Evolutionary conservation across 1,140 invertebrate genomes (phyloP).

Genomic region (Xylocopa sonorina): DNA sequence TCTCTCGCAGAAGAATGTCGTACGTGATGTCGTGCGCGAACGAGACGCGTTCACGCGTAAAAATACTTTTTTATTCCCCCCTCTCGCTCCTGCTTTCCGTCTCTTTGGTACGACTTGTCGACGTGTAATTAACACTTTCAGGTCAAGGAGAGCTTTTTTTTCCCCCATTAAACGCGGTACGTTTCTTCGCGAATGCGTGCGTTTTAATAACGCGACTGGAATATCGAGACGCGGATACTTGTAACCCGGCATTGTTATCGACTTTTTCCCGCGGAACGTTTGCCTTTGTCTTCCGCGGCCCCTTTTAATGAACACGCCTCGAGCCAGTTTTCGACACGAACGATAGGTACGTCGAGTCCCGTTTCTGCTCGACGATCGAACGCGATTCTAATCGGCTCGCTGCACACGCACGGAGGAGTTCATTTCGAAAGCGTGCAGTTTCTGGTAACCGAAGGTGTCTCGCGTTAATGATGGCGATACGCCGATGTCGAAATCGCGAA

Average conservation of each 20-base stretch:
- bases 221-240: constrained; percentile 12
- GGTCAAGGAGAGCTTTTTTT: constrained; percentile 20
- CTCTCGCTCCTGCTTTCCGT: background rate
- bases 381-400: background rate
- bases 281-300: background rate
- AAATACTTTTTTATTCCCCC: background rate
- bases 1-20: too few species aligned
- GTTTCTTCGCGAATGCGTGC: background rate
- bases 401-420: constrained; percentile 14
- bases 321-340: background rate
- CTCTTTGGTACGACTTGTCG: background rate
- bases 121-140: constrained; percentile 28
- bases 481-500: constrained; percentile 61
- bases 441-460: constrained; percentile 30
- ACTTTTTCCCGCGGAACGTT: too few species aligned
- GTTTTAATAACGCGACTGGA: constrained; percentile 8
- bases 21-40: background rate
- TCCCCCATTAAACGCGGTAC: background rate
- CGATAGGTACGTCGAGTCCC: background rate
- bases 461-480: constrained; percentile 58
- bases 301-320: background rate
- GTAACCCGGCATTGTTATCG: background rate
- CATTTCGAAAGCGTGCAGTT: constrained; percentile 50
- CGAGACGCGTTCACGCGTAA: background rate
- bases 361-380: background rate